A percentile compares a stretch with the other conserved stretches of the same genome.
These are phyloP conservation scores for Montipora efflorescens DNA, from an alignment of 64 coral and sea anemone genomes.

Conservation along the genomic window DNA sequence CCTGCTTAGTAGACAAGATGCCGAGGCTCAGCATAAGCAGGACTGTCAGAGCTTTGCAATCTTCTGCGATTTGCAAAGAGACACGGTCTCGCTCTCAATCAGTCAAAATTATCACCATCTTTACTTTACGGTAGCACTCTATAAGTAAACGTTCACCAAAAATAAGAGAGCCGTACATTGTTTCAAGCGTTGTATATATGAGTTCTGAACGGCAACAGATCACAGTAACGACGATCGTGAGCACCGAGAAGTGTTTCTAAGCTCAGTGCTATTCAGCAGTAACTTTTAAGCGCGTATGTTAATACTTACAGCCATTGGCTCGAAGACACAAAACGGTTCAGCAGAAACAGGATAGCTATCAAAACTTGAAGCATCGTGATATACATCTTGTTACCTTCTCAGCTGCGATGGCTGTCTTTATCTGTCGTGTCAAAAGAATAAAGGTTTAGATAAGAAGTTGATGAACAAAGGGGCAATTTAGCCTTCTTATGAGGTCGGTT, in stretches of 20 bases:
- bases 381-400: neutral
- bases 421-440: constrained; percentile 3
- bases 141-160: too few species aligned
- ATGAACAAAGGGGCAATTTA: constrained; percentile 26
- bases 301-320: constrained; percentile 67
- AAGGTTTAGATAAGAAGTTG: constrained; percentile 57
- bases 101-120: too few species aligned
- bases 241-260: neutral
- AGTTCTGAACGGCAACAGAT: too few species aligned
- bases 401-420: constrained; percentile 1
- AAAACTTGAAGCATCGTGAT: constrained; percentile 6
- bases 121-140: too few species aligned
- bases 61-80: too few species aligned
- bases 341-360: neutral
- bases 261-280: neutral
- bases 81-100: too few species aligned
- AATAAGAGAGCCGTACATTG: too few species aligned
- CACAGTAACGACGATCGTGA: too few species aligned
- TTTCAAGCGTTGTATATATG: too few species aligned
- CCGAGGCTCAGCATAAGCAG: too few species aligned
- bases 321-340: constrained; percentile 4
- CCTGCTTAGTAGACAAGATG: too few species aligned
- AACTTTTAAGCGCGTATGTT: neutral
- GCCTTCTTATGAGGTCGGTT: constrained; percentile 1
- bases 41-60: too few species aligned